phyloP scores from a whole-genome alignment of 2,113 vertebrate species.

The Crocuta crocuta region DNA sequence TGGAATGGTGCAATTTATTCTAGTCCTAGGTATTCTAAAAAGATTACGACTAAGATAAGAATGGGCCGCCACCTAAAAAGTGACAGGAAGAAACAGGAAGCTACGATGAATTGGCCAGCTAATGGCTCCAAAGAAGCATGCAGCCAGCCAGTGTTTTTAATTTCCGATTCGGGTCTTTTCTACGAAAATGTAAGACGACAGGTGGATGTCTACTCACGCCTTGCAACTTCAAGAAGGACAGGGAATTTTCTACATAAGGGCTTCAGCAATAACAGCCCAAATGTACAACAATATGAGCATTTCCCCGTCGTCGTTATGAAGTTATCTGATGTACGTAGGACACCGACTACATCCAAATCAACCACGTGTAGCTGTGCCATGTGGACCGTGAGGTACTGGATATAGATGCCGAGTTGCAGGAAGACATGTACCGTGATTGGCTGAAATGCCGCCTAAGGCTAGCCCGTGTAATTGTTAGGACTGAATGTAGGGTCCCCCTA shows the following conservation, averaged over 20 bases:
- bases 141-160: not conserved
- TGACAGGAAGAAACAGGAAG: not conserved
- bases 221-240: not conserved
- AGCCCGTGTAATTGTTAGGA: too few relatives aligned
- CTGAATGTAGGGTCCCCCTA: accelerated
- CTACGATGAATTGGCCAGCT: not conserved
- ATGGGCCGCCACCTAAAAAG: not conserved
- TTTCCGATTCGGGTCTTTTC: not conserved
- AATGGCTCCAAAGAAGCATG: not conserved
- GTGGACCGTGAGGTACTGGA: not conserved
- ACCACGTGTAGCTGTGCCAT: accelerated
- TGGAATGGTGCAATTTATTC: not conserved
- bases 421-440: too few relatives aligned
- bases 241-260: not conserved
- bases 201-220: not conserved
- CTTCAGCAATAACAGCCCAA: not conserved
- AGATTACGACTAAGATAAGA: not conserved
- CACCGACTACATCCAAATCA: not conserved
- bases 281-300: not conserved
- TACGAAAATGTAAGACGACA: too few relatives aligned
- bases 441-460: not conserved
- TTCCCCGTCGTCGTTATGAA: not conserved
- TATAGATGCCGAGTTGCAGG: not conserved
- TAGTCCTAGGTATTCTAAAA: not conserved
- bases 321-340: not conserved